phyloP scores from a whole-genome alignment of 2,113 vertebrate species.

The Paramisgurnus dabryanus region DNA sequence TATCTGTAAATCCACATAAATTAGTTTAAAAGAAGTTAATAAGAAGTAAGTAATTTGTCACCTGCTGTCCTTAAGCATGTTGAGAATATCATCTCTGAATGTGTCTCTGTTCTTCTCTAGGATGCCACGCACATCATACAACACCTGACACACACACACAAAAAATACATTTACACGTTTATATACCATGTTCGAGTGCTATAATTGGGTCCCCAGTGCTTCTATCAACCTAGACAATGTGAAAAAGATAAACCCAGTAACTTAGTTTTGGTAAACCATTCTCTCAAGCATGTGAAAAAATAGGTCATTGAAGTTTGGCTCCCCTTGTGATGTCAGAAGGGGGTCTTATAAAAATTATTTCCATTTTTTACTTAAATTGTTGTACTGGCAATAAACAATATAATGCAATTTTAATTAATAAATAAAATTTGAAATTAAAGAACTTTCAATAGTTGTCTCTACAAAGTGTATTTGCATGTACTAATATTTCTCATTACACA shows the following conservation, averaged over 20 bases:
- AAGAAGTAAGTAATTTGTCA: constrained; percentile 49
- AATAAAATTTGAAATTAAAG: too few species aligned
- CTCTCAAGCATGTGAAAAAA: too few species aligned
- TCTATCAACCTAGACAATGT: too few species aligned
- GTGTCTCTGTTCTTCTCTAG: constrained; percentile 93
- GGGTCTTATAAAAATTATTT: too few species aligned
- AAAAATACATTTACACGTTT: constrained; percentile 19
- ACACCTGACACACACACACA: constrained; percentile 72
- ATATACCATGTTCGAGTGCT: too few species aligned
- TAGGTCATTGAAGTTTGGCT: too few species aligned
- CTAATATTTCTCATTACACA: neutral
- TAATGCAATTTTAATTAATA: too few species aligned
- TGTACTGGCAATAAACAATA: neutral
- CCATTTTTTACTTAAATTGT: neutral
- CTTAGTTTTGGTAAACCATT: too few species aligned
- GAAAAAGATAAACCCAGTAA: too few species aligned
- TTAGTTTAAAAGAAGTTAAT: neutral
- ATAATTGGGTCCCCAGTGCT: too few species aligned
- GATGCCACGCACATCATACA: constrained; percentile 86
- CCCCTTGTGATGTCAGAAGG: too few species aligned
- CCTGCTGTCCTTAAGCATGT: constrained; percentile 92
- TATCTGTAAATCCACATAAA: neutral
- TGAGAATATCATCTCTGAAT: constrained; percentile 90
- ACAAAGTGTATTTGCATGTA: neutral
- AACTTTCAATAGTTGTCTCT: neutral